A percentile compares a stretch with the other conserved stretches of the same genome.
Conservation (phyloP, 1,140 invertebrate genomes). For the Carcinoscorpius rotundicauda region DNA sequence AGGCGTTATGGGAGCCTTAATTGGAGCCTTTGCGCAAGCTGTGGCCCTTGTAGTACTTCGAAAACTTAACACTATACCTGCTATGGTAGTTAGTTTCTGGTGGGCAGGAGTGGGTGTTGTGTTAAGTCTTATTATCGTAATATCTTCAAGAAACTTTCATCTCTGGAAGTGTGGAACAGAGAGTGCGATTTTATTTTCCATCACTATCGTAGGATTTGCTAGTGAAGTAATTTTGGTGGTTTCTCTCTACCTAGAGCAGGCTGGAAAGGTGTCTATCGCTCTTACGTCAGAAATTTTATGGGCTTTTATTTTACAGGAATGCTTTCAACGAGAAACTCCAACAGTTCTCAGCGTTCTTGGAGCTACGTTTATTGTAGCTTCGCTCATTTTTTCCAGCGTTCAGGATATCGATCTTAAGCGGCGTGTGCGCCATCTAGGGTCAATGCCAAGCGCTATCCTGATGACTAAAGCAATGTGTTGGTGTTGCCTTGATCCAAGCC, state of each 20-base stretch:
- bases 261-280: conserved; percentile 7
- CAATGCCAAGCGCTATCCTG: too few species aligned
- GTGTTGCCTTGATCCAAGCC: too few species aligned
- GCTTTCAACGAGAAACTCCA: background rate
- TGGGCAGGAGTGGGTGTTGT: conserved; percentile 10
- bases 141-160: background rate
- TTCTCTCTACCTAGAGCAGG: conserved; percentile 5
- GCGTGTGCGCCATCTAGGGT: too few species aligned
- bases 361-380: background rate
- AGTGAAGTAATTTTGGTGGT: conserved; percentile 7
- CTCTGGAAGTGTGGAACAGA: conserved; percentile 3
- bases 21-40: conserved; percentile 14
- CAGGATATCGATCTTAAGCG: too few species aligned
- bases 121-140: background rate
- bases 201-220: conserved; percentile 6
- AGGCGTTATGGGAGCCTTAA: conserved; percentile 7
- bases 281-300: conserved; percentile 13
- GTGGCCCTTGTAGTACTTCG: conserved; percentile 7
- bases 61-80: conserved; percentile 9
- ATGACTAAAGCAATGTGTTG: too few species aligned
- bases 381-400: too few species aligned
- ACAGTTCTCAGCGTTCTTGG: background rate
- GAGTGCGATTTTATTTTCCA: background rate
- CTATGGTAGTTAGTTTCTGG: conserved; percentile 10
- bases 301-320: conserved; percentile 12